Evolutionary conservation across 1,140 invertebrate species (phyloP), one percentile per base, ranked within the genome.

Genomic region (Drosophila sucinea): DNA sequence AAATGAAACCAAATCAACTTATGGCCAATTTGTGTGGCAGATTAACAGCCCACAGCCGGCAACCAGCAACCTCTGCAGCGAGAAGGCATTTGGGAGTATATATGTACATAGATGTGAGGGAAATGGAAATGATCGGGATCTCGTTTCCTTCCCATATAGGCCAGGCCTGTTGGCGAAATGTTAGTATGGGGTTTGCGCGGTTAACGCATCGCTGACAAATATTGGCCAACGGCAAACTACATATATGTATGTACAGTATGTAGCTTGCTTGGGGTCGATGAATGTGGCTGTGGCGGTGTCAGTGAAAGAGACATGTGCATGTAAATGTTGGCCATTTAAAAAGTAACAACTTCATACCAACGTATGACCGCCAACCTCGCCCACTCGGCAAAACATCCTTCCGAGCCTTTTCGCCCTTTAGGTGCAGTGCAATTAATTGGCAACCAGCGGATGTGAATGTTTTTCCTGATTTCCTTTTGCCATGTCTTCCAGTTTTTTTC

Each of bases 351-450:
- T 47, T 33, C 55, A 35, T 7, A 17, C 6, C 44, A 68, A 56
- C 27, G 44, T 47, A 8, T 4, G 33, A 17, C 44, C 17, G 17
- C 17, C 4, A 47, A 23, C 44, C 44, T 25, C 44, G 41, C 57
- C 33, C 10, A 57, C 57, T 70, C 51, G 35, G 11, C 10, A 41
- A 7, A 67, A 61, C 64, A 57, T 57, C 55, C 25, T 40, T 41
- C 38, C 38, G 58, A 25, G 58, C 56, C 44, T 67, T 67, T 62
- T 56, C 38, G 70, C 60, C 47, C 47, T 58, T 25, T 63, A 55
- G 51, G 62, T 76, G 73, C 71, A 77, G 70, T 61, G 47, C 70
- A 73, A 73, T 77, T 77, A 77, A 77, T 77, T 77, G 74, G 62
- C 71, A 77, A 77, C 66, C 61, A 62, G 66, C 74, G 62, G 57